Conservation (phyloP, 2,888 invertebrate species). For the Unio pictorum region DNA sequence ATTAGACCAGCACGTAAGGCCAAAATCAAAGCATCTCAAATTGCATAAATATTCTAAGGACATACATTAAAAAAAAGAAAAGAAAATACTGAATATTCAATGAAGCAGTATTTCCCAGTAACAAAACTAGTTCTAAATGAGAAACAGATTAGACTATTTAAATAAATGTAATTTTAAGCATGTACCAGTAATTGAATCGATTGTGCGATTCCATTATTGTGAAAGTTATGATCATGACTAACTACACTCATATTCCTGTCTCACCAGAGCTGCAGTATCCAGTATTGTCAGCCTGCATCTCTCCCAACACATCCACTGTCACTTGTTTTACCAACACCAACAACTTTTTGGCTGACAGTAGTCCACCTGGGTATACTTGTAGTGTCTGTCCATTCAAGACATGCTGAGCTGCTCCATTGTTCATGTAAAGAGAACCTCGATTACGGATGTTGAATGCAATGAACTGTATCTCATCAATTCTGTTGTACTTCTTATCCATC, state of each 20-base stretch:
- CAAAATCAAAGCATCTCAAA: too few species aligned
- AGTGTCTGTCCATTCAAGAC: slow-evolving; percentile 19
- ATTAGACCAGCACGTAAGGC: too few species aligned
- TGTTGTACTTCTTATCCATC: slow-evolving; percentile 39
- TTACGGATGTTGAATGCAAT: slow-evolving; percentile 48
- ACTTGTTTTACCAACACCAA: slow-evolving; percentile 32
- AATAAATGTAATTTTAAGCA: too few species aligned
- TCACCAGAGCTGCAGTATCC: slow-evolving; percentile 37
- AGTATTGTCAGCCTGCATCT: slow-evolving; percentile 34
- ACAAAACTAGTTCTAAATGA: too few species aligned
- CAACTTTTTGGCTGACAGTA: slow-evolving; percentile 39
- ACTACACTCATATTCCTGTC: neutral
- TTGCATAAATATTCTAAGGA: too few species aligned
- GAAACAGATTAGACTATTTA: too few species aligned
- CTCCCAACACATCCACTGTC: slow-evolving; percentile 51
- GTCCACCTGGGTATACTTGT: slow-evolving; percentile 49
- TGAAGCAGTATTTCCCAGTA: too few species aligned
- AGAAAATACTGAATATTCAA: too few species aligned
- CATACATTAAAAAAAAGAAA: too few species aligned
- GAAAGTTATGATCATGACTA: too few species aligned
- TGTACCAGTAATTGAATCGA: too few species aligned
- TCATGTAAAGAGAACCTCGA: slow-evolving; percentile 41
- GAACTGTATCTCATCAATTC: slow-evolving; percentile 45
- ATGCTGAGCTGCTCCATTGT: slow-evolving; percentile 40
- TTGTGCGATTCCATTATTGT: too few species aligned